Conservation (phyloP, 2,888 invertebrate species). For the Drosophila austrosaltans region DNA sequence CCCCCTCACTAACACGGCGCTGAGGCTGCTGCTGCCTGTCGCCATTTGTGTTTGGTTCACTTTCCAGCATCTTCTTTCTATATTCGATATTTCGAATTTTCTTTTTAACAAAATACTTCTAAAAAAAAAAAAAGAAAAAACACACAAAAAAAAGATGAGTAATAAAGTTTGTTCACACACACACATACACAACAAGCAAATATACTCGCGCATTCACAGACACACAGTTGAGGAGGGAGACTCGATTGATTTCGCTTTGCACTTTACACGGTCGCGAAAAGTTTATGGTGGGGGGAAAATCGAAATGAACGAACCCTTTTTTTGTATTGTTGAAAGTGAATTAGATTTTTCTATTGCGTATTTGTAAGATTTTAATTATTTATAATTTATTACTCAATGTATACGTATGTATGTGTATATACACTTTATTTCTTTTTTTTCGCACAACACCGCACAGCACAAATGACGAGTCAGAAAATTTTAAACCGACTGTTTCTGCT, state of each 20-base stretch:
- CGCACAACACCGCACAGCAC: slow-evolving; percentile 64
- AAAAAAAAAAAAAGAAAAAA: not conserved
- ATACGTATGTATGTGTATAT: slow-evolving; percentile 38
- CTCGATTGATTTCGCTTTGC: slow-evolving; percentile 24
- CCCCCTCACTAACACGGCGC: slow-evolving; percentile 1
- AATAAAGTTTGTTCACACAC: slow-evolving; percentile 26
- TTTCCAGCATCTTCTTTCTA: slow-evolving; percentile 14
- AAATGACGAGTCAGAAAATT: slow-evolving; percentile 77
- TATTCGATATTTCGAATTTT: slow-evolving; percentile 30
- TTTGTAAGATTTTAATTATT: slow-evolving; percentile 47
- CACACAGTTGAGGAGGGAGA: slow-evolving; percentile 10
- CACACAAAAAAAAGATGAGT: slow-evolving; percentile 24
- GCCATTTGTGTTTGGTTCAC: slow-evolving; percentile 16
- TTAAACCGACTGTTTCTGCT: slow-evolving; percentile 76
- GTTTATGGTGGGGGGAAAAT: not conserved
- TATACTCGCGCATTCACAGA: slow-evolving; percentile 10
- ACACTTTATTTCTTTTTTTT: slow-evolving; percentile 64
- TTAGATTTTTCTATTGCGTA: slow-evolving; percentile 20
- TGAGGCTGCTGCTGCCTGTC: slow-evolving; percentile 1
- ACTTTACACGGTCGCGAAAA: slow-evolving; percentile 23
- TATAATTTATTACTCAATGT: slow-evolving; percentile 69
- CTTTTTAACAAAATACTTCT: slow-evolving; percentile 13
- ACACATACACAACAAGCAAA: not conserved
- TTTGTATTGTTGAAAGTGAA: slow-evolving; percentile 9
- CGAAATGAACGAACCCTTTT: slow-evolving; percentile 5